Conservation (phyloP, 2,888 invertebrate genomes). For the Sesia apiformis region DNA sequence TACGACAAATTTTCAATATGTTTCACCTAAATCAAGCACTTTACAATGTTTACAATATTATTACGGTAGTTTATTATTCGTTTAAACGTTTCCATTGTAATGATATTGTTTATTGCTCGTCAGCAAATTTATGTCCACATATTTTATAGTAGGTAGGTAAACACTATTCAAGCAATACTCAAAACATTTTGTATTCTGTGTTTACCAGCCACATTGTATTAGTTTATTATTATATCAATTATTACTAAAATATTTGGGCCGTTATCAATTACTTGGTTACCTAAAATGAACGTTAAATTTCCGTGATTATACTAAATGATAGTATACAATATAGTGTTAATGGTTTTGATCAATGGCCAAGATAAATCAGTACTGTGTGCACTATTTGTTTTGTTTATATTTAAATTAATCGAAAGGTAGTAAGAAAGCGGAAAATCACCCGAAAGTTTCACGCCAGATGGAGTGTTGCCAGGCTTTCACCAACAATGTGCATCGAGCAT, state of each 20-base stretch:
- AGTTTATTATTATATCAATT: too few species aligned
- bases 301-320: too few species aligned
- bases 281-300: too few species aligned
- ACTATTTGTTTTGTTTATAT: slow-evolving; percentile 11
- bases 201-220: too few species aligned
- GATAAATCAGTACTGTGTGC: slow-evolving; percentile 9
- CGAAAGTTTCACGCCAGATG: slow-evolving; percentile 42
- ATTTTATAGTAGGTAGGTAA: too few species aligned
- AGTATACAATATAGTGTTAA: background rate
- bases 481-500: background rate
- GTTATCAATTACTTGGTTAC: too few species aligned
- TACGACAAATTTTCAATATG: slow-evolving; percentile 18
- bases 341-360: slow-evolving; percentile 16
- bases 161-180: too few species aligned
- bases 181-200: too few species aligned
- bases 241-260: too few species aligned
- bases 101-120: too few species aligned
- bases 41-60: slow-evolving; percentile 2
- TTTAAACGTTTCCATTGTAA: too few species aligned
- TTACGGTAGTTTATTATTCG: background rate
- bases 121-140: too few species aligned
- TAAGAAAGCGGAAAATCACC: slow-evolving; percentile 55
- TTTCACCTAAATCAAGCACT: slow-evolving; percentile 1
- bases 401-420: slow-evolving; percentile 14
- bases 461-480: slow-evolving; percentile 41